Percentiles rank a stretch among this genome's conserved stretches.
phyloP scores from a whole-genome alignment of 30 jellyfish, hydroid and myxozoan genomes.

The Mastigias papua region DNA sequence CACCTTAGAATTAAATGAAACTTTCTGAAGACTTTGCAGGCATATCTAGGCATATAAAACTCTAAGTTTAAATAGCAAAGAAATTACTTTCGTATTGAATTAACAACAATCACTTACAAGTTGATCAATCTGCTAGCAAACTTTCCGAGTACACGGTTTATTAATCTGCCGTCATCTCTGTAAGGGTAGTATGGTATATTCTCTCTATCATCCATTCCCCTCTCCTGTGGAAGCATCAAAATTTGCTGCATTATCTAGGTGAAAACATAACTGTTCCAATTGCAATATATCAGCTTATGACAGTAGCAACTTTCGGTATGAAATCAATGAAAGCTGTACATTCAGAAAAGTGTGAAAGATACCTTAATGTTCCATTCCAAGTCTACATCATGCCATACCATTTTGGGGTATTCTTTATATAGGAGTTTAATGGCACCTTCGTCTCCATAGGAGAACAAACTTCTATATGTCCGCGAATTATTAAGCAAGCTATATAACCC shows the following conservation, averaged over 20 bases:
- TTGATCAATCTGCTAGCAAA: constrained; percentile 1
- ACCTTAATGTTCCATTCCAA: constrained; percentile 45
- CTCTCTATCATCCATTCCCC: constrained; percentile 40
- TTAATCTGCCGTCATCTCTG: constrained; percentile 32
- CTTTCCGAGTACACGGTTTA: background rate
- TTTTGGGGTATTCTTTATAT: constrained; percentile 14
- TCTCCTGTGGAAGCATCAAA: background rate
- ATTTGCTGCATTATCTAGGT: background rate
- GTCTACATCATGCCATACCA: constrained; percentile 58
- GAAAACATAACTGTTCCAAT: background rate
- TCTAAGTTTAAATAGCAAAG: too few relatives aligned
- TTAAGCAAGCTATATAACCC: constrained; percentile 3
- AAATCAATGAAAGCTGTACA: too few relatives aligned
- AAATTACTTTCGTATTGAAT: too few relatives aligned
- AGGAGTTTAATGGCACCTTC: constrained; percentile 25
- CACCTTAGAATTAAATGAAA: too few relatives aligned
- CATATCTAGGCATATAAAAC: too few relatives aligned
- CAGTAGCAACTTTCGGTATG: too few relatives aligned
- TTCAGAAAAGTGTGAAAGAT: too few relatives aligned
- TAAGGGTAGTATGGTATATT: constrained; percentile 18
- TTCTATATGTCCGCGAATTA: too few relatives aligned
- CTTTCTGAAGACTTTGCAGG: too few relatives aligned
- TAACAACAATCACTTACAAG: background rate
- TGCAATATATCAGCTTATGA: too few relatives aligned
- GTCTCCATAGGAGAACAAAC: constrained; percentile 24